phyloP scores from a whole-genome alignment of 2,113 vertebrate species.

The Corydoras maculifer region DNA sequence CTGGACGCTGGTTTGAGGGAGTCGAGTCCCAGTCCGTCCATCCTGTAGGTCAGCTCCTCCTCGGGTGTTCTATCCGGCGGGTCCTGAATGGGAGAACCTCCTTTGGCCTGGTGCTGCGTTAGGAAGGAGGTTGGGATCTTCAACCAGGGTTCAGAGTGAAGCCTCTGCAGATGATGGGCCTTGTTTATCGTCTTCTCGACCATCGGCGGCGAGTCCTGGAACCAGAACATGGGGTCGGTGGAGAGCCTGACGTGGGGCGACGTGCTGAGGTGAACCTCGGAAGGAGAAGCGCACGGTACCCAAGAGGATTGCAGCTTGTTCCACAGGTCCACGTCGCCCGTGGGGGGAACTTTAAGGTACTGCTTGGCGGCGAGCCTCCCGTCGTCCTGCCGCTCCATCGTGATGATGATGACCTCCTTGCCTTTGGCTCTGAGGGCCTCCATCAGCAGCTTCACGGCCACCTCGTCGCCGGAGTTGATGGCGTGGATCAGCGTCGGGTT shows the following conservation, averaged over 20 bases:
- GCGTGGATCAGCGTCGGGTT: constrained; percentile 79
- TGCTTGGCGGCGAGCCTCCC: constrained; percentile 70
- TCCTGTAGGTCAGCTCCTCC: constrained; percentile 61
- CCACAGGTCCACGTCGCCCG: constrained; percentile 45
- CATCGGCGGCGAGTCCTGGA: constrained; percentile 48
- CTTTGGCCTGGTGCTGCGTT: constrained; percentile 57
- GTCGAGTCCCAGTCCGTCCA: constrained; percentile 49
- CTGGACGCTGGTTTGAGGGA: constrained; percentile 58
- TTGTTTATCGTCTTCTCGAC: constrained; percentile 32
- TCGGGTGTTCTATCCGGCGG: constrained; percentile 57
- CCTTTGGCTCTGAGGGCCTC: constrained; percentile 79
- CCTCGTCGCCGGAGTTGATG: constrained; percentile 73
- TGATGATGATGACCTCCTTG: constrained; percentile 93
- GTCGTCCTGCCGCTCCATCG: constrained; percentile 63
- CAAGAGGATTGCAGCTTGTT: constrained; percentile 41
- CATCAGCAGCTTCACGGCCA: constrained; percentile 76
- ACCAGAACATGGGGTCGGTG: constrained; percentile 54
- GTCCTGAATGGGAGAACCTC: constrained; percentile 58
- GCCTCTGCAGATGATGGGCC: constrained; percentile 59
- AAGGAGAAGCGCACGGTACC: constrained; percentile 64
- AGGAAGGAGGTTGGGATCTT: constrained; percentile 63
- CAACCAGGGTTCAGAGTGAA: constrained; percentile 76
- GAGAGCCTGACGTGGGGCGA: constrained; percentile 53
- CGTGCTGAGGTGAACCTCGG: constrained; percentile 70
- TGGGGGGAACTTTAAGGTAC: constrained; percentile 70